A percentile compares a stretch with the other conserved stretches of the same genome.
phyloP scores from a whole-genome alignment of 2,113 vertebrate species.

The Ptilonorhynchus violaceus region DNA sequence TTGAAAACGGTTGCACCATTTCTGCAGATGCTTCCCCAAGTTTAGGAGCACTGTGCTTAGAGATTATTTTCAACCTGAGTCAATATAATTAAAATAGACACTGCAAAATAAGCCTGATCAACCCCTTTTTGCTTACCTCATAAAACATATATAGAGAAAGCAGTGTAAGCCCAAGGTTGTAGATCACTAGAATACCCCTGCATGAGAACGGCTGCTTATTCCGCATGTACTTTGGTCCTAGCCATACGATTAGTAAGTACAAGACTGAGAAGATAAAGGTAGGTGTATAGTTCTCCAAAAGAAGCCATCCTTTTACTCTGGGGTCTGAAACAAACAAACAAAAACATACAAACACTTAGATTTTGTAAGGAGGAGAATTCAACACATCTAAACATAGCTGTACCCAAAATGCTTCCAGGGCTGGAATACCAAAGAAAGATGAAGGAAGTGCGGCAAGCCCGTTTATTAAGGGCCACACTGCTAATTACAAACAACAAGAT shows the following conservation, averaged over 20 bases:
- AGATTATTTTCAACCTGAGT: neutral
- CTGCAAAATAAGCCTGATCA: neutral
- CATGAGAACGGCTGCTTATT: slow-evolving; percentile 83
- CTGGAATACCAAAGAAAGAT: neutral
- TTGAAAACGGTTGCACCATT: neutral
- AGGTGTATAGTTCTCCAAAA: slow-evolving; percentile 90
- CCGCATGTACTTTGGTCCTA: slow-evolving; percentile 95
- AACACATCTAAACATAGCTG: neutral
- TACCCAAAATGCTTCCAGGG: neutral
- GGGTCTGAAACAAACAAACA: slow-evolving; percentile 79
- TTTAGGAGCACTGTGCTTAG: neutral
- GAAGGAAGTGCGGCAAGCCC: neutral
- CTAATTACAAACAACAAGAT: neutral
- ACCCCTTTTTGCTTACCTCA: slow-evolving; percentile 81
- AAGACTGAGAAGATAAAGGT: slow-evolving; percentile 85
- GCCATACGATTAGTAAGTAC: slow-evolving; percentile 92
- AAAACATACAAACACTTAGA: neutral
- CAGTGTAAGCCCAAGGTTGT: slow-evolving; percentile 90
- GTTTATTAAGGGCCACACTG: neutral
- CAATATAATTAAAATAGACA: neutral
- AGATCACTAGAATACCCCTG: slow-evolving; percentile 85
- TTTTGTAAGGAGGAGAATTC: neutral
- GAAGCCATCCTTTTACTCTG: slow-evolving; percentile 90
- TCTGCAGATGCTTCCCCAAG: neutral
- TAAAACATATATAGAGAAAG: slow-evolving; percentile 95